phyloP scores from a whole-genome alignment of 2,113 vertebrate genomes.

The Anoplopoma fimbria region DNA sequence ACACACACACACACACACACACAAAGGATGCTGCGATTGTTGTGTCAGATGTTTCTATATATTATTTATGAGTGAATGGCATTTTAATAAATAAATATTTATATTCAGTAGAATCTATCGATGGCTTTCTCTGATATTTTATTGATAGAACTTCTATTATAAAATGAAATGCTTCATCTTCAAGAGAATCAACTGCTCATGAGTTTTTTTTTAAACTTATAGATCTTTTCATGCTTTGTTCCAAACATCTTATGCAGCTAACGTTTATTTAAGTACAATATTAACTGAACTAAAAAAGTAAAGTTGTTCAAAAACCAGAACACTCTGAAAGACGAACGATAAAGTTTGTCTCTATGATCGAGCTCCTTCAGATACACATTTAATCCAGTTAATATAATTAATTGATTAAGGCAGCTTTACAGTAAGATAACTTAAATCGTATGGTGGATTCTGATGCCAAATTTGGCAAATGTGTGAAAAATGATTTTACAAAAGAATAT shows the following conservation, averaged over 20 bases:
- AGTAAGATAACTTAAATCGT: too few species aligned
- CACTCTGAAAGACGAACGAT: too few species aligned
- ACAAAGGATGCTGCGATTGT: conserved; percentile 9
- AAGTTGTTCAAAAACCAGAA: neutral
- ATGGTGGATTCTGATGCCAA: too few species aligned
- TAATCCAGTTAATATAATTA: too few species aligned
- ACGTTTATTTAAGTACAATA: neutral
- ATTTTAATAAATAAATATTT: conserved; percentile 88
- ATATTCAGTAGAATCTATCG: conserved; percentile 71
- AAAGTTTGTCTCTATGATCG: neutral
- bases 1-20: neutral
- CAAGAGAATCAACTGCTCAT: neutral
- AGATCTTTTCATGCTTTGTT: neutral
- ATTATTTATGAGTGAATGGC: conserved; percentile 86
- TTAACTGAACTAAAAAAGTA: neutral
- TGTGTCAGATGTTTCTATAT: conserved; percentile 85
- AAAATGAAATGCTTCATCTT: neutral
- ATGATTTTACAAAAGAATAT: too few species aligned
- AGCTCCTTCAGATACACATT: neutral
- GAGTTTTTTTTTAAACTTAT: neutral
- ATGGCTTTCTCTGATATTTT: neutral
- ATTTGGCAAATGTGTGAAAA: too few species aligned
- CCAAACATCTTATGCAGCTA: neutral
- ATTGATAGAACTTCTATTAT: neutral
- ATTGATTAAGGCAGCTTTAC: too few species aligned